Evolutionary conservation across 2,888 invertebrate species (phyloP).

Genomic region (Agapostemon virescens): DNA sequence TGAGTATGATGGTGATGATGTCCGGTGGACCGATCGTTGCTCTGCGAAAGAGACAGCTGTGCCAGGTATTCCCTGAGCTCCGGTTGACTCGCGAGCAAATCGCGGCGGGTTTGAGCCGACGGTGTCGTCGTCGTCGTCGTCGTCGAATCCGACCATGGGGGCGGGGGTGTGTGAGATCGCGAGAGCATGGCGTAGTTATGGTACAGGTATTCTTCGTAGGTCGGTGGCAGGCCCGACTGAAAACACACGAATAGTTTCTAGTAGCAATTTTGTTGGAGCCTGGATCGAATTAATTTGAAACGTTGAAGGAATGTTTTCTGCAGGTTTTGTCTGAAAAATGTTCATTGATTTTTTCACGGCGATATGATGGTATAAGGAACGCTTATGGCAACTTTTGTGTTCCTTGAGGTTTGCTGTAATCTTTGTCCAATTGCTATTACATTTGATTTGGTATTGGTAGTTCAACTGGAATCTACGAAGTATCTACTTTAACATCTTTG

Average conservation of each 20-base stretch:
- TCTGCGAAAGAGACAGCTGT: slow-evolving; percentile 69
- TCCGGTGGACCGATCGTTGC: slow-evolving; percentile 47
- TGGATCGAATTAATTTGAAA: not conserved
- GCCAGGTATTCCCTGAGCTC: slow-evolving; percentile 75
- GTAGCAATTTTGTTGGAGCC: not conserved
- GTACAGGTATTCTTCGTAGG: slow-evolving; percentile 78
- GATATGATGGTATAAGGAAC: no score
- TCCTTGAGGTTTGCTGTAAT: no score
- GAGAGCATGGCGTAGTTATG: slow-evolving; percentile 75
- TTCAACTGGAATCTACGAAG: no score
- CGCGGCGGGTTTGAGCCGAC: slow-evolving; percentile 68
- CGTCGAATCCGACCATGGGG: slow-evolving; percentile 77
- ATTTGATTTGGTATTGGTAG: no score
- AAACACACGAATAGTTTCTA: slow-evolving; percentile 12
- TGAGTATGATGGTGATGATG: slow-evolving; percentile 64
- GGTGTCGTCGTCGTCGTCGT: slow-evolving; percentile 34
- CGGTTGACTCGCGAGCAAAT: slow-evolving; percentile 72
- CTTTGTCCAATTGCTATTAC: no score
- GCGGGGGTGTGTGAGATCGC: slow-evolving; percentile 79
- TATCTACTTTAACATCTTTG: no score
- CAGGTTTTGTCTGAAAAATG: no score
- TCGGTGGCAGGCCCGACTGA: slow-evolving; percentile 78
- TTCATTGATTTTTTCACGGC: no score
- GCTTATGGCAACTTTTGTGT: no score
- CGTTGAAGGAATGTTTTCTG: no score